Evolutionary conservation across 2,797 vertebrate species (phyloP), one percentile per base, ranked within the genome.

Genomic region (Sitta carolinensis): DNA sequence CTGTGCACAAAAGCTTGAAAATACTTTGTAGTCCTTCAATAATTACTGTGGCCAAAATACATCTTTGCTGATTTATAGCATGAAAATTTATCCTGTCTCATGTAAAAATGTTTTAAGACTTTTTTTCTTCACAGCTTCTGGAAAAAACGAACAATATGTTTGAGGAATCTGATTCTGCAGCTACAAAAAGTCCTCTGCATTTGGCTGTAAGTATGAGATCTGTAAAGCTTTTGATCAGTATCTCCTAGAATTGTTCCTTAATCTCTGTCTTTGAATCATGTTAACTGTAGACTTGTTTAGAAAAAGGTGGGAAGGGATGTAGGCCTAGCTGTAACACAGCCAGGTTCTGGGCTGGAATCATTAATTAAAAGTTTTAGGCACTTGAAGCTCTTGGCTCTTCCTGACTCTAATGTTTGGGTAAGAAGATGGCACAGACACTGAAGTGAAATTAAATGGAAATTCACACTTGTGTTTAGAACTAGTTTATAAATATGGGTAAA

Each of bases 111-210:
- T 75, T 91, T 76, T 64, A 93, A 89, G 52, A 11, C 45, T 57
- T 36, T 80, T 21, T 38, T 82, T 86, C 69, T 74, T n/a, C 17
- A 8, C 97, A 99, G 99, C 98, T 99, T 95, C 97, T 99, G 97
- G 98, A 99, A 94, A 98, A 98, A 98, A 98, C 98, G 6, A 98
- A 98, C 90, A 96, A 95, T 78, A 96, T 98, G 66, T 98, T 98
- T 90, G 98, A 99, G 29, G 98, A 99, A 69, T 97, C 97, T 1
- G 98, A 98, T 61, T 98, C 98, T 47, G 79, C 57, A 96, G 97
- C 97, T 76, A 98, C 98, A 27, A 98, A 98, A 97, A 99, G 99
- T 95, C 99, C 99, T 3, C 98, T 99, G 90, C 99, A 99, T 93
- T 98, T 99, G 79, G 99, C 99, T 72, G 99, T 99, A 97, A 99